Base-by-base conservation (phyloP, 1,140 invertebrate genomes). In the Drosophila mojavensis region DNA sequence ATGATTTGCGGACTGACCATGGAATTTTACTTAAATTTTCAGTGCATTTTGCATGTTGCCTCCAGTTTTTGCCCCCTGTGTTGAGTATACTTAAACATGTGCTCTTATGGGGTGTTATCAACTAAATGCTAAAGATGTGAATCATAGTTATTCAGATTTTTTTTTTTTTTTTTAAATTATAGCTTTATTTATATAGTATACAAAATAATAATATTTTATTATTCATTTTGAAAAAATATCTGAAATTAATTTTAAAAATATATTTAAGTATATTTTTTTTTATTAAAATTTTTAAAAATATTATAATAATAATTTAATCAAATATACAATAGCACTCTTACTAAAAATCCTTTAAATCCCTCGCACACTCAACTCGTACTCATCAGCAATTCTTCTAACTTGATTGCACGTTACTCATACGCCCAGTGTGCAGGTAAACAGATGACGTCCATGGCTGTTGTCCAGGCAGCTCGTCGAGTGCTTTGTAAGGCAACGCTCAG, bases 1-100 rank as follows among this genome's bases (percentile, higher is more conserved):
- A 78, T 81, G 71, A 85, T 68, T 39, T 78, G 26, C 63, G 53
- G 55, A 17, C 45, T 64, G 62, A 36, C 50, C 36, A 71, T 50
- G 53, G 47, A 64, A 64, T 62, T 62, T 61, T 47, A 71, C 60
- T 75, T 70, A 47, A 70, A 75, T 53, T 75, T 70, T 47, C 26
- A 41, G 36, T 30, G 30, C 10, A 59, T 47, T 75, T 69, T 45
- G 71, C 43, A 36, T 36, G 43, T 61, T 62, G 39, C 39, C 43
- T 26, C 28, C 2, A 36, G 24, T 39, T 59, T 59, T 39, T 47
- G 15, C 20, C 24, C 43, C 59, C 51, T 64, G 66, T 63, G 67
- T n/a, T 11, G 1, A 48, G 47, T 59, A 67, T 55, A 24, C 63
- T 66, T 39, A 11, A 39, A 39, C 4, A 39, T 3, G 11, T 39